phyloP scores from a whole-genome alignment of 2,888 invertebrate genomes.

The Dolomedes plantarius region DNA sequence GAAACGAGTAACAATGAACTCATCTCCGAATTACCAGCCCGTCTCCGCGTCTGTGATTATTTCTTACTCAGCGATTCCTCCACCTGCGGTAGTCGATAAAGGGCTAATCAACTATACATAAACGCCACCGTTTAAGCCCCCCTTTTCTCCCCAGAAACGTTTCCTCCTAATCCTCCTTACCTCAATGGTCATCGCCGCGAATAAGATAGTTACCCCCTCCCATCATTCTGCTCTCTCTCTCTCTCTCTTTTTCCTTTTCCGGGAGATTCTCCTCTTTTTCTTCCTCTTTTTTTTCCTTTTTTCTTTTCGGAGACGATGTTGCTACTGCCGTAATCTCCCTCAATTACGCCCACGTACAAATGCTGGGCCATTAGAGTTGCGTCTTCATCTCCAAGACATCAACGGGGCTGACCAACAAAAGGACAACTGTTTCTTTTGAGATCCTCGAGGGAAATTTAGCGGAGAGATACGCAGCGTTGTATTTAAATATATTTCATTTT shows the following conservation, averaged over 20 bases:
- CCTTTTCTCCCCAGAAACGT: background rate
- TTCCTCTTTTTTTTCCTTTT: background rate
- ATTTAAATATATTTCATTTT: too few relatives aligned
- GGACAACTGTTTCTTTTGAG: slow-evolving; percentile 16
- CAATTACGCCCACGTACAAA: slow-evolving; percentile 55
- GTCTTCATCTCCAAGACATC: slow-evolving; percentile 55
- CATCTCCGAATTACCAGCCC: background rate
- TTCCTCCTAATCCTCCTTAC: slow-evolving; percentile 2
- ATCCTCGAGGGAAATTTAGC: background rate
- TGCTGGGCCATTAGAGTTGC: slow-evolving; percentile 46
- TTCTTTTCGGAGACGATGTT: slow-evolving; percentile 21
- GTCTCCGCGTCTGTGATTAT: background rate
- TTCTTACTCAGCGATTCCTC: background rate
- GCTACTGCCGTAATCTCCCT: slow-evolving; percentile 51
- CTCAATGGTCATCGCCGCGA: slow-evolving; percentile 19
- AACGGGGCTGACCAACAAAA: slow-evolving; percentile 35
- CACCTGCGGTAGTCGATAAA: background rate
- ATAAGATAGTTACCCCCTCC: slow-evolving; percentile 21
- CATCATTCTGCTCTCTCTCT: background rate
- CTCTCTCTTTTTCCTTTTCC: background rate
- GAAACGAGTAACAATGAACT: too few relatives aligned
- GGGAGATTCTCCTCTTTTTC: background rate
- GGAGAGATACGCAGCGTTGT: too few relatives aligned
- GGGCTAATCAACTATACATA: slow-evolving; percentile 11
- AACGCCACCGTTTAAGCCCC: background rate